These are phyloP conservation scores for Aphaenogaster rudis DNA, from an alignment of 1,140 invertebrate species.

Conservation along the genomic window DNA sequence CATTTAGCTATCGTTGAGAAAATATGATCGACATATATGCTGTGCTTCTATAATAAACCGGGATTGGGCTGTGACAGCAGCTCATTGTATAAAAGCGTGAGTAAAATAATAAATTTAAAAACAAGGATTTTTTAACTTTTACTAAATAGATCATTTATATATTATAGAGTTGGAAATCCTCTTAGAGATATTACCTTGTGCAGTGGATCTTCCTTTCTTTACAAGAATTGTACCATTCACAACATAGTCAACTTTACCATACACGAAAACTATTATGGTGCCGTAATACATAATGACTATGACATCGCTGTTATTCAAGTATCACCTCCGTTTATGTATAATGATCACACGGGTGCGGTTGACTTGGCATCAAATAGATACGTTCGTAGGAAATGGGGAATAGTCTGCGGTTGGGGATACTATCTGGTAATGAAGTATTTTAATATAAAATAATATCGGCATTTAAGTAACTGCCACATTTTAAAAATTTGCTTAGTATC, in stretches of 20 bases:
- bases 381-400: slow-evolving; percentile 47
- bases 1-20: slow-evolving; percentile 80
- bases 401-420: slow-evolving; percentile 75
- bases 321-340: slow-evolving; percentile 63
- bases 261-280: slow-evolving; percentile 77
- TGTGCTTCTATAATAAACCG: slow-evolving; percentile 86
- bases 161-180: slow-evolving; percentile 8
- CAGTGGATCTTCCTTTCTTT: slow-evolving; percentile 76
- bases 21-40: slow-evolving; percentile 81
- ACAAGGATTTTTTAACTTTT: background rate
- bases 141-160: slow-evolving; percentile 1
- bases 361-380: slow-evolving; percentile 32
- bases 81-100: slow-evolving; percentile 85
- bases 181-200: slow-evolving; percentile 66
- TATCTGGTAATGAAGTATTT: slow-evolving; percentile 55
- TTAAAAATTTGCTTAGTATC: background rate
- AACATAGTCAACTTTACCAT: slow-evolving; percentile 72
- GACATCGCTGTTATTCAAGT: slow-evolving; percentile 87
- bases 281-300: slow-evolving; percentile 81
- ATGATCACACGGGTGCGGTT: slow-evolving; percentile 61
- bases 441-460: background rate
- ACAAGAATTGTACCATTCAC: slow-evolving; percentile 80
- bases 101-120: slow-evolving; percentile 41
- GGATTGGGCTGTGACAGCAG: slow-evolving; percentile 86
- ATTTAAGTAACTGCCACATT: background rate